phyloP scores from a whole-genome alignment of 2,113 vertebrate species.

The Cavia aperea region DNA sequence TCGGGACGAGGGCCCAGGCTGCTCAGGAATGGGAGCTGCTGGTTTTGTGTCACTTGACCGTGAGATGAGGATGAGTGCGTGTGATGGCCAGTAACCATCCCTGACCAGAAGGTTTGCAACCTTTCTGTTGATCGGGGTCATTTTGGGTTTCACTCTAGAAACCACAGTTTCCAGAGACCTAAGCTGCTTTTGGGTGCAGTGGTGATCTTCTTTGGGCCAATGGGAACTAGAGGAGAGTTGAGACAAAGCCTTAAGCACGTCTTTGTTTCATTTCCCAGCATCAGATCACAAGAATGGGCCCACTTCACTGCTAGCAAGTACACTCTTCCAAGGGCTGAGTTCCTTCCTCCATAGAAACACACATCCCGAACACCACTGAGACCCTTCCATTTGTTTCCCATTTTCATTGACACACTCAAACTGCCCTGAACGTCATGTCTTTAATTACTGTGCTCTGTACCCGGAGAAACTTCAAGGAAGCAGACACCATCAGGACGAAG shows the following conservation, averaged over 20 bases:
- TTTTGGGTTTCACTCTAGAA: not conserved
- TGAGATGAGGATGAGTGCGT: not conserved
- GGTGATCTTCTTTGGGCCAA: not conserved
- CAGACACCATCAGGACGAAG: constrained; percentile 42
- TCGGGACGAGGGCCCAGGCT: not conserved
- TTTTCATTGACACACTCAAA: constrained; percentile 62
- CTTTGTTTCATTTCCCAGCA: constrained; percentile 46
- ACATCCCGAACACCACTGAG: not conserved
- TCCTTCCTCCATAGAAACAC: constrained; percentile 42
- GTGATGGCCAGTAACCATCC: not conserved
- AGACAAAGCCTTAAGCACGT: constrained; percentile 28
- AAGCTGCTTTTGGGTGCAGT: not conserved
- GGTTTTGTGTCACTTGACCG: not conserved
- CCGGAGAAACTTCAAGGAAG: constrained; percentile 47
- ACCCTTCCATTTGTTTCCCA: constrained; percentile 52
- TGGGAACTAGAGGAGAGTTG: not conserved
- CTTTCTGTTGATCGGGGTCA: not conserved
- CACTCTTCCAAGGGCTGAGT: constrained; percentile 24
- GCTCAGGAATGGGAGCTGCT: not conserved
- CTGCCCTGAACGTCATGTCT: constrained; percentile 49
- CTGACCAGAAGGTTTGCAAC: not conserved
- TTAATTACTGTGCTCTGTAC: constrained; percentile 63
- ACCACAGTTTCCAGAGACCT: not conserved
- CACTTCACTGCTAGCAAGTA: not conserved
- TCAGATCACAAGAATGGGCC: not conserved